Evolutionary conservation across 2,888 invertebrate species (phyloP), one percentile per base, ranked within the genome.

Genomic region (Amitus sp.): DNA sequence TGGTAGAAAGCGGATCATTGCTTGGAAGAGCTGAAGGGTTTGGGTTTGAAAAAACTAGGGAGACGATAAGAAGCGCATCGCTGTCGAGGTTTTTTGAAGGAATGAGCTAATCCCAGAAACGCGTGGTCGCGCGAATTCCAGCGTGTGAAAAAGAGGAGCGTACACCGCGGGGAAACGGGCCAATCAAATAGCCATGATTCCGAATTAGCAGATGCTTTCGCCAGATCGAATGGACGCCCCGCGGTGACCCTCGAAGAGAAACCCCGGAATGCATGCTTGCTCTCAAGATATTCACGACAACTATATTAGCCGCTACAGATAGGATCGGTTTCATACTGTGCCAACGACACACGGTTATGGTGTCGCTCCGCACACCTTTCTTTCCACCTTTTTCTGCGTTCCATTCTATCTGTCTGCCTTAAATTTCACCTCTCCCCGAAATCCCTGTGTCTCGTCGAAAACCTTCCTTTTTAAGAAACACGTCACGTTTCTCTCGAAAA

Each of bases 121-220:
- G 52, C 57, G 59, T 37, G 57, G 56, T 58, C 61, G 62, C 51
- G 64, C 57, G 67, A 67, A 65, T 65, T 65, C 58, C 62, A 63
- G 48, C 59, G 61, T 61, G 62, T 54, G 63, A 67, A 67, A 65
- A 63, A 62, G 65, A 65, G 61, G 43, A 62, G 61, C 61, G 55
- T 54, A 49, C 61, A 59, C 56, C 58, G 45, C 61, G 51, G 64
- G 56, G 62, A 57, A 60, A 62, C 51, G 56, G 51, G 70, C 76
- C 75, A 82, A 82, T 82, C 80, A 80, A 81, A 81, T 76, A 77
- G 76, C 77, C 81, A 81, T 81, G 81, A 82, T 79, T 80, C 77
- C 79, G 80, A 80, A 82, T 82, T 82, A 82, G 81, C 81, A 80
- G 81, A 80, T 82, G 81, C 81, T 82, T 81, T 79, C 73, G 77